Conservation (phyloP, 2,113 vertebrate species). For the Canis aureus region DNA sequence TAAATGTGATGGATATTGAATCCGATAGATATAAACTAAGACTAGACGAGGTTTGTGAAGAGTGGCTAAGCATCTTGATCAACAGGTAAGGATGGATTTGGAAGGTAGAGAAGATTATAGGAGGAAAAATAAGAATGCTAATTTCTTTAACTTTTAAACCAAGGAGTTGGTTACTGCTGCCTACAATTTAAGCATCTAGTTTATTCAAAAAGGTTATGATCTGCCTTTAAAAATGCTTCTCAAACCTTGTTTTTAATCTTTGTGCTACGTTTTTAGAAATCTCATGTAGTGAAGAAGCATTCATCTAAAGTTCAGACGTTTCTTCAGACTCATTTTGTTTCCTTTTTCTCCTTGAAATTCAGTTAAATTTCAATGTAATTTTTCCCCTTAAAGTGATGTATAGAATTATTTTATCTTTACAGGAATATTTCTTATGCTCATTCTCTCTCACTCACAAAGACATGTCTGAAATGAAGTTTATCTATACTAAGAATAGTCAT, state of each 20-base stretch:
- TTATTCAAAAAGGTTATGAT: not conserved
- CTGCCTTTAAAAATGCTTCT: not conserved
- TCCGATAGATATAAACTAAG: not conserved
- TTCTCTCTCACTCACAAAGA: not conserved
- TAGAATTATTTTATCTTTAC: slow-evolving; percentile 25
- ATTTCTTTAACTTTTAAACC: not conserved
- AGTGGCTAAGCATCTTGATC: not conserved
- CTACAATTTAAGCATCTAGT: slow-evolving; percentile 21
- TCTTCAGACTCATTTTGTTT: slow-evolving; percentile 49
- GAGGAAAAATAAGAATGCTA: not conserved
- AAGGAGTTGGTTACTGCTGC: not conserved
- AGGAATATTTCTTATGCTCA: slow-evolving; percentile 20
- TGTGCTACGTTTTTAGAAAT: not conserved
- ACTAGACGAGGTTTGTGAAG: not conserved
- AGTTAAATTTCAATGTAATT: slow-evolving; percentile 7
- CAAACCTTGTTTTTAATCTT: slow-evolving; percentile 14
- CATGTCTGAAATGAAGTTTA: not conserved
- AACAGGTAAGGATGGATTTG: not conserved
- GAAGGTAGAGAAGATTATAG: not conserved
- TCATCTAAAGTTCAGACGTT: not conserved
- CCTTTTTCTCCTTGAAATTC: not conserved
- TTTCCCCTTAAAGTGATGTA: not conserved
- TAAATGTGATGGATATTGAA: not conserved
- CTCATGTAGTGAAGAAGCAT: not conserved
- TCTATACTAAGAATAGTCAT: not conserved